Conservation (phyloP, 2,797 vertebrate genomes). For the Rousettus madagascariensis region DNA sequence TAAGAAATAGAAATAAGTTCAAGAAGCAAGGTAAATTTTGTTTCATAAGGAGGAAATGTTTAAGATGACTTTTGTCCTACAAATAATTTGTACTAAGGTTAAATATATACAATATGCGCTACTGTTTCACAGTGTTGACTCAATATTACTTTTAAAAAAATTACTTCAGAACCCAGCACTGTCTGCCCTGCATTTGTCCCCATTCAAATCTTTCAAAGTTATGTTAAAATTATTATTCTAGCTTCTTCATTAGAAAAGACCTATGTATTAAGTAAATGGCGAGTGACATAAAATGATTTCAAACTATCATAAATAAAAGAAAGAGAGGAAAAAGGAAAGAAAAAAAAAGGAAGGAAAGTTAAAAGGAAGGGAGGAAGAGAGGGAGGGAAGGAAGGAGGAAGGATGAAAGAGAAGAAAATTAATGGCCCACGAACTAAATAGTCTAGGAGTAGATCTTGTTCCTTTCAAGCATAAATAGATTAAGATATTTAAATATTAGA, state of each 20-base stretch:
- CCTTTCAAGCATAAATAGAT: background rate
- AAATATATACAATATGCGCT: background rate
- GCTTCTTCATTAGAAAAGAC: background rate
- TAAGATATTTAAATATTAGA: background rate
- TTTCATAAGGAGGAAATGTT: background rate
- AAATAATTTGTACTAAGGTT: background rate
- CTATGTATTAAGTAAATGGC: background rate
- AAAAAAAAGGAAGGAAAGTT: background rate
- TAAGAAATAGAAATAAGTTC: background rate
- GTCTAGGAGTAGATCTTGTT: background rate
- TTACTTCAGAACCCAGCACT: background rate
- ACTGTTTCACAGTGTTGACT: background rate
- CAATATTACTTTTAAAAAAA: background rate
- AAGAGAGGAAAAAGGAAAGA: background rate
- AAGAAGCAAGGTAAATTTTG: constrained; percentile 30
- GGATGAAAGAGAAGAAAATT: background rate
- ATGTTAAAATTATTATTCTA: background rate
- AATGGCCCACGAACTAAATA: background rate
- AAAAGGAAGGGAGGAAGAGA: background rate
- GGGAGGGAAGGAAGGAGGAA: background rate
- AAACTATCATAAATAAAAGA: background rate
- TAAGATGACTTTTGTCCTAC: background rate
- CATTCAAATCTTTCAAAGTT: background rate
- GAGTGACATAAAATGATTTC: background rate
- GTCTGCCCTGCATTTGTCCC: background rate